These are phyloP conservation scores for Lophura nycthemera DNA, from an alignment of 2,113 vertebrate genomes.

Conservation along the genomic window DNA sequence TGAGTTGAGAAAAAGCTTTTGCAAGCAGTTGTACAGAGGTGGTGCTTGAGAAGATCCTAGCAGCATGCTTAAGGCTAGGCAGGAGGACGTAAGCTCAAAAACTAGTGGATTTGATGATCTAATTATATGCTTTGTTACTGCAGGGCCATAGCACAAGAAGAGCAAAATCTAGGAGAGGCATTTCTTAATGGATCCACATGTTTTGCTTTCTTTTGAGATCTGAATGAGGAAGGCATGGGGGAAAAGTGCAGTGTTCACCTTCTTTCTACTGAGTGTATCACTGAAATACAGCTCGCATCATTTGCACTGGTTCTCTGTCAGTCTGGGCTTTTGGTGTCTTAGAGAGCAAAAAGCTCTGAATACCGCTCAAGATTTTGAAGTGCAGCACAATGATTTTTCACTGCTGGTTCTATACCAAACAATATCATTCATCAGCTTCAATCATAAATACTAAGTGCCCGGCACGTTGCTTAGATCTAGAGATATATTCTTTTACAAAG, in stretches of 20 bases:
- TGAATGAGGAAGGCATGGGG: not conserved
- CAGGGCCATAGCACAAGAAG: not conserved
- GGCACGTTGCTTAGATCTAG: not conserved
- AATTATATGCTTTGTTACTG: not conserved
- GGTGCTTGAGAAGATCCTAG: not conserved
- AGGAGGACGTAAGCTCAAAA: not conserved
- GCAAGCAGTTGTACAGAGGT: not conserved
- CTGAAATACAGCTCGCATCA: rapidly evolving
- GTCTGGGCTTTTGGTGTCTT: not conserved
- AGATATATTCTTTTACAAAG: not conserved
- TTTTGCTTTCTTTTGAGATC: not conserved
- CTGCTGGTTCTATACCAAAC: not conserved
- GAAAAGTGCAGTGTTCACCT: not conserved
- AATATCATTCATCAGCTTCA: not conserved
- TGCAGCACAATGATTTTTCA: not conserved
- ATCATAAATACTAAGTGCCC: not conserved
- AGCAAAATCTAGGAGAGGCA: not conserved
- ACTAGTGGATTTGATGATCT: not conserved
- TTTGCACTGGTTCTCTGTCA: not conserved
- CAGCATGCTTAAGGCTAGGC: not conserved
- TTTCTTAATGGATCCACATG: rapidly evolving
- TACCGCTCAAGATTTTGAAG: not conserved
- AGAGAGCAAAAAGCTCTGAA: not conserved
- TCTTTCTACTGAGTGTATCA: not conserved
- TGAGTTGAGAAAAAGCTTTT: not conserved